Evolutionary conservation across 1,140 invertebrate species (phyloP).

Genomic region (Harlomillsia oculata): DNA sequence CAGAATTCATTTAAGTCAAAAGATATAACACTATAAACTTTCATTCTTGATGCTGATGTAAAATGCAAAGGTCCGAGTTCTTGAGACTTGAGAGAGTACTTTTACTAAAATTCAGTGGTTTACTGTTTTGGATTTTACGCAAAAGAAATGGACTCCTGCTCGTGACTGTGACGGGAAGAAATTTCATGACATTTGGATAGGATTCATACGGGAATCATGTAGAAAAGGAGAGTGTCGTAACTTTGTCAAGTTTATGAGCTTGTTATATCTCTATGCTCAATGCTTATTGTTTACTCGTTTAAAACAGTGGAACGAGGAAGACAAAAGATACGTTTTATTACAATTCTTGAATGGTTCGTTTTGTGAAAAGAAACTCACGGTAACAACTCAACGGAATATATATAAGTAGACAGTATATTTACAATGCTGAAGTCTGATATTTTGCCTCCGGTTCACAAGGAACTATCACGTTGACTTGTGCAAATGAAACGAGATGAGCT

Average conservation of each 20-base stretch:
- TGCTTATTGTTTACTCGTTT: background rate
- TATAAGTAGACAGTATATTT: background rate
- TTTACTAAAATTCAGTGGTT: background rate
- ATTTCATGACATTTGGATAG: background rate
- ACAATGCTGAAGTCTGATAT: background rate
- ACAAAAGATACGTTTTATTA: background rate
- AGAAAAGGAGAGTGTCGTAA: background rate
- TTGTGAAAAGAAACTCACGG: no score
- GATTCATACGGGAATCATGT: background rate
- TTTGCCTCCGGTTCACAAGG: background rate
- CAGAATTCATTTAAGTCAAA: no score
- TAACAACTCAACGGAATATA: no score
- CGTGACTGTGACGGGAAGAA: background rate
- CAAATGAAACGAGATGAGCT: background rate
- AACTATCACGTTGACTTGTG: background rate
- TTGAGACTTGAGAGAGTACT: background rate
- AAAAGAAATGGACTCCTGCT: background rate
- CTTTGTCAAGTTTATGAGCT: constrained; percentile 1
- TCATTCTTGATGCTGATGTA: no score
- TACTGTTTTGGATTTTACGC: background rate
- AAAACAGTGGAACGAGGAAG: background rate
- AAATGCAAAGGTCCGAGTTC: background rate
- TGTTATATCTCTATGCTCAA: background rate
- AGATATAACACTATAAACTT: no score
- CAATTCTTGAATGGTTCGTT: background rate